A percentile compares a stretch with the other conserved stretches of the same genome.
phyloP scores from a whole-genome alignment of 2,797 vertebrate species.

The Bovichtus variegatus region DNA sequence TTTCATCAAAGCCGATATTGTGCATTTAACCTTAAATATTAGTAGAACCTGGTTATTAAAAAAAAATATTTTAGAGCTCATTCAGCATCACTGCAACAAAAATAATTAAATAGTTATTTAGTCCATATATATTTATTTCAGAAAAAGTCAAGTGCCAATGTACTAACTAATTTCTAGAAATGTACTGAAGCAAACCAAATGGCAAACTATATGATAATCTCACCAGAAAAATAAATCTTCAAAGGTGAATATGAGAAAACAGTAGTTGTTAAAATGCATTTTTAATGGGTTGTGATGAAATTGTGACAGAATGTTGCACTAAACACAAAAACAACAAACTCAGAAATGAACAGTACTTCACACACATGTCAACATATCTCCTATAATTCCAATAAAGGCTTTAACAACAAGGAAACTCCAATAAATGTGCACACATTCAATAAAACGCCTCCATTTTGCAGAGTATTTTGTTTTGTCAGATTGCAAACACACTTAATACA shows the following conservation, averaged over 20 bases:
- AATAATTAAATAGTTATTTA: neutral
- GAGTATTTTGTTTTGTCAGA: slow-evolving; percentile 17
- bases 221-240: neutral
- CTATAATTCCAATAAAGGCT: slow-evolving; percentile 5
- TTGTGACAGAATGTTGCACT: slow-evolving; percentile 11
- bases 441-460: slow-evolving; percentile 17
- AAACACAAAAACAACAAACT: slow-evolving; percentile 10
- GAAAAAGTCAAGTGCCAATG: neutral
- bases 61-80: neutral
- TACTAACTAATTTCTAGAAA: neutral
- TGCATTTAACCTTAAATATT: neutral
- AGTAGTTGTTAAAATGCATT: neutral
- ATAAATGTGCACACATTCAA: slow-evolving; percentile 3
- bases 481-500: slow-evolving; percentile 30
- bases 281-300: neutral
- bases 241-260: neutral
- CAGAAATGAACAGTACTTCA: neutral
- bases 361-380: neutral
- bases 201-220: neutral
- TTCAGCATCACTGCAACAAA: neutral
- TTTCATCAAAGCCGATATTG: neutral
- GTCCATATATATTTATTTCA: neutral
- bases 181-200: neutral
- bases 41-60: neutral
- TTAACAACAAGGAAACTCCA: neutral